Base-by-base conservation (phyloP, 2,113 vertebrate genomes). In the Pleuronectes platessa region DNA sequence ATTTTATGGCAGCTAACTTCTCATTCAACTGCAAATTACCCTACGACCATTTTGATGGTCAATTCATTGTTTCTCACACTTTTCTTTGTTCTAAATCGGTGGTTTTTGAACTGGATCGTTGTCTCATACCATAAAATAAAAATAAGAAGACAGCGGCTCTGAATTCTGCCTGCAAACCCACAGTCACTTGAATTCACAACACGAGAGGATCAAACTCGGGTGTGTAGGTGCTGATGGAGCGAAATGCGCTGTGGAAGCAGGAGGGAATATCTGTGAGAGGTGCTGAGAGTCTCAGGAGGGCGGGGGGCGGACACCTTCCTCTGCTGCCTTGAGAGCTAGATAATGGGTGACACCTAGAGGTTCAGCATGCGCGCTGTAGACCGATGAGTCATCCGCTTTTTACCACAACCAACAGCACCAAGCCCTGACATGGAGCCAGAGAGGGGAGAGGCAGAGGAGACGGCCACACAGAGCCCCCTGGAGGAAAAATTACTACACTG, bases 301-400 rank as follows among this genome's bases (percentile, higher is more conserved):
- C 2, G 20, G 6, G 18, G 18, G 0, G 55, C 17, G 15, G 35
- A 49, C 53, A 0, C 63, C 67, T 18, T 26, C 59, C 61, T 35
- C 55, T 71, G 27, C 3, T 65, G 37, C 49, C n/a, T 68, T 60
- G 14, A 88, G 71, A 79, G 66, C 71, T 71, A 61, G 73, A 84
- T 76, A 40, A 83, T 72, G 76, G 72, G 82, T 78, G 88, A 90
- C 91, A 90, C 82, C 91, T 90, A 88, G 83, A 89, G 89, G 84
- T 79, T 71, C 37, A 47, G 24, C 56, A 2, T 59, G 73, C 68
- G 49, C 51, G 83, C 77, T 90, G 86, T 54, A 76, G 78, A 55
- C 40, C 61, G 12, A 3, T 61, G 63, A 23, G 65, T 42, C 27
- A 51, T 51, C 47, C 15, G 15, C 17, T 58, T 35, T 2, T 78